A percentile compares a stretch with the other conserved stretches of the same genome.
These are phyloP conservation scores for Phalacrocorax brasilianus DNA, from an alignment of 2,113 vertebrate genomes.

Conservation along the genomic window DNA sequence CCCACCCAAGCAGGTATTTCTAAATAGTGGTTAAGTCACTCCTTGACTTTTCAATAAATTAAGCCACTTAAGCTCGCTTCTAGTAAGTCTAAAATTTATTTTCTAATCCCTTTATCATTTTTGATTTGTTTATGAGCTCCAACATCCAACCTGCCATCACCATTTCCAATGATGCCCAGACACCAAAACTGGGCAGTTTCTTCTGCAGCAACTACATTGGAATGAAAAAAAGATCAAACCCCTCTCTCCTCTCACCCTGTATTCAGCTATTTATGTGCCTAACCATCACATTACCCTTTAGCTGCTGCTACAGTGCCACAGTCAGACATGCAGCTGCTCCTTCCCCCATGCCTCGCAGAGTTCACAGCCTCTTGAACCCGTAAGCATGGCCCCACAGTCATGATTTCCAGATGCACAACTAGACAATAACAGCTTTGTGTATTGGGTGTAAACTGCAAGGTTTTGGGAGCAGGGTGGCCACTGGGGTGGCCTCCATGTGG, in stretches of 20 bases:
- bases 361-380: background rate
- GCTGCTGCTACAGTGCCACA: background rate
- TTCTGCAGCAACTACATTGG: background rate
- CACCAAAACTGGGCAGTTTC: background rate
- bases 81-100: background rate
- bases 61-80: background rate
- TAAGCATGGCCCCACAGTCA: background rate
- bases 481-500: background rate
- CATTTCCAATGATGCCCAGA: background rate
- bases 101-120: background rate
- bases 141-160: background rate
- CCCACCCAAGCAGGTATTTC: fast-evolving
- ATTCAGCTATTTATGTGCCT: background rate
- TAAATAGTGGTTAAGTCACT: background rate
- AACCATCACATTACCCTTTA: background rate
- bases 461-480: background rate
- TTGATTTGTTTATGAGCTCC: background rate
- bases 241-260: background rate
- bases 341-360: background rate
- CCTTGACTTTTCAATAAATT: background rate
- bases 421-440: background rate
- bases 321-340: background rate
- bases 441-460: background rate
- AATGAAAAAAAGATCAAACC: background rate
- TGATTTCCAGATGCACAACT: background rate